phyloP scores from a whole-genome alignment of 2,797 vertebrate species.

The Gobionotothen gibberifrons region DNA sequence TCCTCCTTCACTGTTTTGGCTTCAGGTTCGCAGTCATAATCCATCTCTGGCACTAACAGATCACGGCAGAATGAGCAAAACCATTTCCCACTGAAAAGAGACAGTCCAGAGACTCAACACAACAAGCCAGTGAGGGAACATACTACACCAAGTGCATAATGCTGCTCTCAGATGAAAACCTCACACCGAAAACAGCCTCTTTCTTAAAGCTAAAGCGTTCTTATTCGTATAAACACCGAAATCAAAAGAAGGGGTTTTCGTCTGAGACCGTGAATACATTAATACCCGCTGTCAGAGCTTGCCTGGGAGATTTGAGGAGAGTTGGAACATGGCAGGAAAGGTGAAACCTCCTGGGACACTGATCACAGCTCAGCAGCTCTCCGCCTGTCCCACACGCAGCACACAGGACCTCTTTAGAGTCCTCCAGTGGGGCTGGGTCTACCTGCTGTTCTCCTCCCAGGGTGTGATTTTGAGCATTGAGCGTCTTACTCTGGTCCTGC shows the following conservation, averaged over 20 bases:
- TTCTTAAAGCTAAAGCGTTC: not conserved
- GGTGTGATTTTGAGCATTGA: slow-evolving; percentile 26
- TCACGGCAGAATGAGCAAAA: slow-evolving; percentile 89
- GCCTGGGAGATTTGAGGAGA: slow-evolving; percentile 89
- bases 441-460: slow-evolving; percentile 15
- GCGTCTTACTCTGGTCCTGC: slow-evolving; percentile 30
- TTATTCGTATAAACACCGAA: slow-evolving; percentile 18
- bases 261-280: slow-evolving; percentile 30
- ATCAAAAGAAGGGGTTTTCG: slow-evolving; percentile 28
- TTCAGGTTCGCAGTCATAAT: slow-evolving; percentile 86
- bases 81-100: slow-evolving; percentile 86
- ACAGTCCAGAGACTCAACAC: slow-evolving; percentile 23
- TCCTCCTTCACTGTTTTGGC: slow-evolving; percentile 66
- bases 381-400: slow-evolving; percentile 89
- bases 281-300: slow-evolving; percentile 63
- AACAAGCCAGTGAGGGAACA: slow-evolving; percentile 14
- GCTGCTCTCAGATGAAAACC: slow-evolving; percentile 32
- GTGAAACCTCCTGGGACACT: slow-evolving; percentile 89
- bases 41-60: slow-evolving; percentile 83
- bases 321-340: slow-evolving; percentile 89
- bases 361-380: slow-evolving; percentile 87
- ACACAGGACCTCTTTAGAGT: slow-evolving; percentile 85
- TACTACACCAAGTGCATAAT: not conserved
- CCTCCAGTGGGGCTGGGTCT: slow-evolving; percentile 30
- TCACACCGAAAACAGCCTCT: slow-evolving; percentile 9